These are phyloP conservation scores for Porites australiensis DNA, from an alignment of 64 coral and sea anemone species.

Conservation along the genomic window DNA sequence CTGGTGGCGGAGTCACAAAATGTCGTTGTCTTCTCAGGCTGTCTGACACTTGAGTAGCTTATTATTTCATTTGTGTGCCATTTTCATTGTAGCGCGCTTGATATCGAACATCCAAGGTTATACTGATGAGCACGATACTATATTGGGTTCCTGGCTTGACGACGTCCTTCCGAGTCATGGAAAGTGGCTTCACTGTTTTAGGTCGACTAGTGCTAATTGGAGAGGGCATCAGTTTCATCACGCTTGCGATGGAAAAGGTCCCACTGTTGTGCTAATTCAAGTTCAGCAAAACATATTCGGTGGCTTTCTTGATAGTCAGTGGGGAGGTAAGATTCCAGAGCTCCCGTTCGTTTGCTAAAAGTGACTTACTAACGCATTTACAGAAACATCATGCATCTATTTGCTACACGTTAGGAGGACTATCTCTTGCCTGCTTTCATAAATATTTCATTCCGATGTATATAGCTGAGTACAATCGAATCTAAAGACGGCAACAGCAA, in stretches of 20 bases:
- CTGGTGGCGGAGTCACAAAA: too few species aligned
- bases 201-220: background rate
- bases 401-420: too few species aligned
- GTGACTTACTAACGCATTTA: too few species aligned
- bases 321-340: background rate
- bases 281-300: slow-evolving; percentile 44
- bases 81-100: slow-evolving; percentile 22
- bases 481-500: too few species aligned
- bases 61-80: too few species aligned
- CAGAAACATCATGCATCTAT: too few species aligned
- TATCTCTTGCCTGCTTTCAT: too few species aligned
- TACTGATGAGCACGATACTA: background rate
- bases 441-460: too few species aligned
- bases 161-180: slow-evolving; percentile 30
- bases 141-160: slow-evolving; percentile 37
- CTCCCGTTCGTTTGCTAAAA: too few species aligned
- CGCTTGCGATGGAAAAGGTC: slow-evolving; percentile 7
- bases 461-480: too few species aligned
- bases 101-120: slow-evolving; percentile 29
- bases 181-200: slow-evolving; percentile 27
- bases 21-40: too few species aligned
- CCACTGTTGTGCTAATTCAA: slow-evolving; percentile 47
- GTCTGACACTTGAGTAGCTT: too few species aligned
- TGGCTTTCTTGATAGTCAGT: slow-evolving; percentile 38
- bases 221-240: background rate